Percentiles rank a stretch among this genome's conserved stretches.
These are phyloP conservation scores for Cygnus atratus DNA, from an alignment of 2,113 vertebrate genomes.

Conservation along the genomic window DNA sequence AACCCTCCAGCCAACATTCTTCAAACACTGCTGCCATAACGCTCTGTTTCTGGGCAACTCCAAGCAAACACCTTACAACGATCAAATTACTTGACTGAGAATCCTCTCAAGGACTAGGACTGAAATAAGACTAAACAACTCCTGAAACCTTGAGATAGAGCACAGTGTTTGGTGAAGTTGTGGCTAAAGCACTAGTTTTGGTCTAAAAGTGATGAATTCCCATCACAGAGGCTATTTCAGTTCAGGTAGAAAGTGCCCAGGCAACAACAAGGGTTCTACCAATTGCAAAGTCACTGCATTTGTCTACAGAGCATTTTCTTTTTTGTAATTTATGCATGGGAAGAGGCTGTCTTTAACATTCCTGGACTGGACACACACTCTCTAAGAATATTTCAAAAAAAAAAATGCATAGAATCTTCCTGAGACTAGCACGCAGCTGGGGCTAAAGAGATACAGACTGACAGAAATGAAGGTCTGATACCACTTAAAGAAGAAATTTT, in stretches of 20 bases:
- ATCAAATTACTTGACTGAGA: not conserved
- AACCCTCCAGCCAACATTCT: not conserved
- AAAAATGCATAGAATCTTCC: not conserved
- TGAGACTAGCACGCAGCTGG: not conserved
- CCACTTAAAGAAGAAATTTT: not conserved
- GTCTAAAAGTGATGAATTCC: not conserved
- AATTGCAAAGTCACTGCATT: not conserved
- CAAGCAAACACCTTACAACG: not conserved
- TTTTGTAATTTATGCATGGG: not conserved
- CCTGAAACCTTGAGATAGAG: not conserved
- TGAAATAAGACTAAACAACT: not conserved
- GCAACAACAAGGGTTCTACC: not conserved
- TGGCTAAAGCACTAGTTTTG: constrained; percentile 2
- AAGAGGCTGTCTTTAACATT: not conserved
- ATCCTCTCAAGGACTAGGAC: not conserved
- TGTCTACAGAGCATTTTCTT: not conserved
- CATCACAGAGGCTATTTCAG: not conserved
- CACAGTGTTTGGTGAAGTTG: not conserved
- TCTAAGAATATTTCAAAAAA: not conserved
- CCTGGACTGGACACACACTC: not conserved
- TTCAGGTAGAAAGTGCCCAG: not conserved
- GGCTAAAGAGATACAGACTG: not conserved
- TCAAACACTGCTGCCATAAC: not conserved
- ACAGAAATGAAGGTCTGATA: not conserved
- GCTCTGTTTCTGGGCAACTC: not conserved